Conservation (phyloP, 1,140 invertebrate genomes). For the Propsilocerus akamusi region DNA sequence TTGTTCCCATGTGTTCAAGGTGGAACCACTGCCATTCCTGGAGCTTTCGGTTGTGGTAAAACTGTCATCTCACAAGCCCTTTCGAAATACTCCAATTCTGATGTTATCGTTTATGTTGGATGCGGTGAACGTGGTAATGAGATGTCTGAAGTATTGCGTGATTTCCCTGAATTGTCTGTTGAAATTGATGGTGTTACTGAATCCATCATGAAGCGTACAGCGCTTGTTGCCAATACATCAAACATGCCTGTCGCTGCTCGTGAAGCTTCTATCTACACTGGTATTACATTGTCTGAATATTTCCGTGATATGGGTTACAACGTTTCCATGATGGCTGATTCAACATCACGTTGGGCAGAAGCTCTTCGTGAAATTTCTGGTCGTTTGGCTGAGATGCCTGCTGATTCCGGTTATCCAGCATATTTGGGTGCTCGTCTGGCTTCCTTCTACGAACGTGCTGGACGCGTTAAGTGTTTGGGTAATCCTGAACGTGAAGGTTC, state of each 20-base stretch:
- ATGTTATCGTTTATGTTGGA: slow-evolving; percentile 98
- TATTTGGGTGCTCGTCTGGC: slow-evolving; percentile 95
- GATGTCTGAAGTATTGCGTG: slow-evolving; percentile 83
- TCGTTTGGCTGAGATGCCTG: slow-evolving; percentile 99
- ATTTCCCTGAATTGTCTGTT: slow-evolving; percentile 95
- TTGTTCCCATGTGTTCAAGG: slow-evolving; percentile 98
- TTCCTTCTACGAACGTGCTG: slow-evolving; percentile 98
- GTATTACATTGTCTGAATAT: slow-evolving; percentile 96
- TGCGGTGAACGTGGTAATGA: slow-evolving; percentile 92
- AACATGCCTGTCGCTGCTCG: slow-evolving; percentile 99
- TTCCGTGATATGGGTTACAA: slow-evolving; percentile 99
- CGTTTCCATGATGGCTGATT: slow-evolving; percentile 99
- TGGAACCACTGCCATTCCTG: slow-evolving; percentile 98
- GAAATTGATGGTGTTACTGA: slow-evolving; percentile 93
- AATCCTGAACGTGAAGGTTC: slow-evolving; percentile 96
- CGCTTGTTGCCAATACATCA: slow-evolving; percentile 97
- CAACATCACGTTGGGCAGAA: slow-evolving; percentile 99
- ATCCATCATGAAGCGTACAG: slow-evolving; percentile 99
- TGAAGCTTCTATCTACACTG: slow-evolving; percentile 96
- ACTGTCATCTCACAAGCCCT: slow-evolving; percentile 73
- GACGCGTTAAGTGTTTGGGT: slow-evolving; percentile 92
- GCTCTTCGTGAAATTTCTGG: slow-evolving; percentile 99
- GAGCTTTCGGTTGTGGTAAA: slow-evolving; percentile 53
- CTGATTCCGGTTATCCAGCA: slow-evolving; percentile 97
- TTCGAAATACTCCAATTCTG: slow-evolving; percentile 98